phyloP scores from a whole-genome alignment of 2,113 vertebrate genomes.

The Calonectris borealis region DNA sequence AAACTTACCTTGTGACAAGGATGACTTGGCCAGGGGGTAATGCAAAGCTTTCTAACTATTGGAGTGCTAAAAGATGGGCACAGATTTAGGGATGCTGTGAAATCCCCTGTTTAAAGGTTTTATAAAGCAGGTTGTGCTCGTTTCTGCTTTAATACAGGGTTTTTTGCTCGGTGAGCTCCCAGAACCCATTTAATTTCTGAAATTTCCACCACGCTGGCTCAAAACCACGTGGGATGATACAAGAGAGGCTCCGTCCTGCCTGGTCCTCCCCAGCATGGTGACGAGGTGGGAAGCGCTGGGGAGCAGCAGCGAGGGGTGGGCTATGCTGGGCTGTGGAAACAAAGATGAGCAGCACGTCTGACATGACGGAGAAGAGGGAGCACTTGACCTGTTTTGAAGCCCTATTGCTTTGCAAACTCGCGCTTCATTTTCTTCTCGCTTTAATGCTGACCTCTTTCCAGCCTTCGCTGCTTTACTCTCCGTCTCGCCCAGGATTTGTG shows the following conservation, averaged over 20 bases:
- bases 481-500: fast-evolving
- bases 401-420: neutral
- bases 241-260: neutral
- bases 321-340: neutral
- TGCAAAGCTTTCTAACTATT: neutral
- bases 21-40: neutral
- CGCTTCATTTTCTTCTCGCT: neutral
- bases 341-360: neutral
- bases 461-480: neutral
- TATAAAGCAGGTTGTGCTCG: neutral
- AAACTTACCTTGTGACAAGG: neutral
- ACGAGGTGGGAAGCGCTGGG: neutral
- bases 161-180: neutral
- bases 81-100: neutral
- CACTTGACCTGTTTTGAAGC: neutral
- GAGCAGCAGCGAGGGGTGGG: neutral
- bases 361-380: neutral
- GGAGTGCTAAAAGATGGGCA: neutral
- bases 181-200: neutral
- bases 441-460: neutral
- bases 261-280: neutral
- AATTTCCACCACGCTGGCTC: neutral
- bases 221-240: neutral
- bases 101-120: neutral
- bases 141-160: neutral